phyloP scores from a whole-genome alignment of 2,797 vertebrate species.

The Geotrypetes seraphini region DNA sequence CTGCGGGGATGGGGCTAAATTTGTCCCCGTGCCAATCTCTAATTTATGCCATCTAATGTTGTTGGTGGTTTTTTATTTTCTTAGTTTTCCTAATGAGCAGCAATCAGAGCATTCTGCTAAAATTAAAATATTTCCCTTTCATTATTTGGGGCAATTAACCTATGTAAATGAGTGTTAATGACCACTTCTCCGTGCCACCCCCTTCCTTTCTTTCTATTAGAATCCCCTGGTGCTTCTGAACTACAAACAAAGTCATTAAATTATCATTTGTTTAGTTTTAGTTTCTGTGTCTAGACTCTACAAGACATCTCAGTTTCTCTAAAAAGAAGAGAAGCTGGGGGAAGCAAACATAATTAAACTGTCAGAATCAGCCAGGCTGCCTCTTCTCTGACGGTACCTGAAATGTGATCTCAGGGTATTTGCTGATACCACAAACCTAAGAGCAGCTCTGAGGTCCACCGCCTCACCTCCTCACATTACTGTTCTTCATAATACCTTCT shows the following conservation, averaged over 20 bases:
- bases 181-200: conserved; percentile 5
- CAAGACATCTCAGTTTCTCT: background rate
- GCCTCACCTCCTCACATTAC: no score
- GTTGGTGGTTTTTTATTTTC: no score
- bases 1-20: no score
- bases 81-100: no score
- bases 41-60: no score
- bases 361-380: background rate
- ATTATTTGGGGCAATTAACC: conserved; percentile 23
- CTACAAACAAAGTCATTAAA: background rate
- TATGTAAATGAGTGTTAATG: conserved; percentile 22
- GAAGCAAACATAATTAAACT: background rate
- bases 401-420: conserved; percentile 13
- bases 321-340: background rate
- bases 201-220: no score
- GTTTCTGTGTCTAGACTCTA: background rate
- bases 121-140: conserved; percentile 4
- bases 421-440: conserved; percentile 1
- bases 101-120: background rate
- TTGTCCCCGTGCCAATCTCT: no score
- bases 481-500: conserved; percentile 27
- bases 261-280: background rate
- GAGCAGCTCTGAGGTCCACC: conserved; percentile 10
- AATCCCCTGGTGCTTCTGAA: background rate
- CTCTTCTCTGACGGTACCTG: background rate